Evolutionary conservation across 2,113 vertebrate genomes (phyloP).

Genomic region (Cebus imitator): DNA sequence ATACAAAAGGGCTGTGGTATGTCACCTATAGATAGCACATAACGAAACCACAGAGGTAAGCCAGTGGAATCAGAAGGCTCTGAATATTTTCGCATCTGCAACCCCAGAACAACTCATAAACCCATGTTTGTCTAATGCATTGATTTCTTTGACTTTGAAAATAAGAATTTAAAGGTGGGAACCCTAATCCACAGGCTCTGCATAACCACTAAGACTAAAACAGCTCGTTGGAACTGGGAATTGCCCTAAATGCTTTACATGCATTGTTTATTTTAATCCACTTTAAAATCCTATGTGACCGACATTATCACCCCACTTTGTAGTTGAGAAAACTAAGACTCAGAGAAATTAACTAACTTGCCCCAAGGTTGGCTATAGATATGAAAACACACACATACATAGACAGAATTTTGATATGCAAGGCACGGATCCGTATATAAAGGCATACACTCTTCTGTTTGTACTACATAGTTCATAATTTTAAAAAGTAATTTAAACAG

Average conservation of each 20-base stretch:
- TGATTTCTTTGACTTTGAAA: conserved; percentile 39
- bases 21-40: neutral
- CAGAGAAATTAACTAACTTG: neutral
- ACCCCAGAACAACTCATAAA: neutral
- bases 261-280: neutral
- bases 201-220: neutral
- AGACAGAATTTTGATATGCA: neutral
- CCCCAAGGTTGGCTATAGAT: neutral
- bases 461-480: neutral
- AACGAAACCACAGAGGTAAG: conserved; percentile 65
- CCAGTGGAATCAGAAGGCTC: conserved; percentile 4
- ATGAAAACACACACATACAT: neutral
- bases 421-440: neutral
- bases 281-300: neutral
- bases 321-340: neutral
- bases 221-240: neutral
- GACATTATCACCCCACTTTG: neutral
- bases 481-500: neutral
- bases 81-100: conserved; percentile 26
- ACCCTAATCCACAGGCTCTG: neutral
- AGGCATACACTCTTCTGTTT: neutral
- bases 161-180: neutral
- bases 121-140: neutral
- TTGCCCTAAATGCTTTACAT: neutral
- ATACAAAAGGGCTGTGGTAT: conserved; percentile 40